Percentiles rank a stretch among this genome's conserved stretches.
Conservation (phyloP, 2,888 invertebrate genomes). For the Leptinotarsa rubiginosa region DNA sequence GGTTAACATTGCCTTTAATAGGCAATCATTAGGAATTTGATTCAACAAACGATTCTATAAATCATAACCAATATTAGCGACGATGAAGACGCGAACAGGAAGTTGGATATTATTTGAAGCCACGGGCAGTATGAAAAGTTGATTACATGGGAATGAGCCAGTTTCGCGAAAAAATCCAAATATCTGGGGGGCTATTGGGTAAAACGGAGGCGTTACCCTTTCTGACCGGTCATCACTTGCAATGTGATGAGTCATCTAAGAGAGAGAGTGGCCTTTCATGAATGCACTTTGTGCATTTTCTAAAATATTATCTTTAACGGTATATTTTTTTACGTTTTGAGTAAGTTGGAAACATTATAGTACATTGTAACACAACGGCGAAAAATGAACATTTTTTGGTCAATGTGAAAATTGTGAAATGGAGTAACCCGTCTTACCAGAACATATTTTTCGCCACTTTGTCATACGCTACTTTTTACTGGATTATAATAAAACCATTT, state of each 20-base stretch:
- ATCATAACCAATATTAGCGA: conserved; percentile 14
- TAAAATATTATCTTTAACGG: no score
- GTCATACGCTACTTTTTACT: no score
- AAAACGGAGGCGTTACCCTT: neutral
- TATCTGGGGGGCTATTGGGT: conserved; percentile 1
- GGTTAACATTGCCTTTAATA: conserved; percentile 13
- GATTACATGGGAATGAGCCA: neutral
- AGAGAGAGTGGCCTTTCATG: no score
- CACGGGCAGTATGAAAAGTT: conserved; percentile 4
- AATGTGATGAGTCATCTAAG: neutral
- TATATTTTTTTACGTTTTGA: no score
- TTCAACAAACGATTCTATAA: conserved; percentile 12
- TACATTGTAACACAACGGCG: no score
- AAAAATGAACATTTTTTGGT: no score
- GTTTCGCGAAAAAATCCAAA: conserved; percentile 4
- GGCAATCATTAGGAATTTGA: conserved; percentile 15
- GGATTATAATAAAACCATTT: no score
- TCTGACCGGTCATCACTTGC: conserved; percentile 7
- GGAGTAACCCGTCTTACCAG: no score
- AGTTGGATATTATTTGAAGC: conserved; percentile 6
- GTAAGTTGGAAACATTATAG: no score
- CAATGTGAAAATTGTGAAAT: no score
- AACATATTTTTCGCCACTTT: no score
- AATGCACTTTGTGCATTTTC: no score
- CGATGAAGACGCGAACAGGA: conserved; percentile 5